These are phyloP conservation scores for Coregonus suidteri DNA, from an alignment of 2,797 vertebrate genomes.

Conservation along the genomic window DNA sequence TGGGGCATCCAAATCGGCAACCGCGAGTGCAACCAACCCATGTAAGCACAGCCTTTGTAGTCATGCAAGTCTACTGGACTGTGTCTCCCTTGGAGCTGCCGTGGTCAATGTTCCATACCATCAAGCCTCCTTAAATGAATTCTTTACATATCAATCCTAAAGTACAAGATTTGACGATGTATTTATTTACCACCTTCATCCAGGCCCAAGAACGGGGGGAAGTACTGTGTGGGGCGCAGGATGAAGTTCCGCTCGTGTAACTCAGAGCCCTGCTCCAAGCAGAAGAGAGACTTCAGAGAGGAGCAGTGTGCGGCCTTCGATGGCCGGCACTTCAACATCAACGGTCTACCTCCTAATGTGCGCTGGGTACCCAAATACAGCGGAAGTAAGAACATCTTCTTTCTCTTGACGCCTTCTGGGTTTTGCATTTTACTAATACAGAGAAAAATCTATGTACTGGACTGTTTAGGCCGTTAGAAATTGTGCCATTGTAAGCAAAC, in stretches of 20 bases:
- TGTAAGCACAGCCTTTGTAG: conserved; percentile 82
- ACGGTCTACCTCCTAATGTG: conserved; percentile 92
- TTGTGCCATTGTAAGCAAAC: not conserved
- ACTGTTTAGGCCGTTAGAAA: not conserved
- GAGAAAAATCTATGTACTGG: not conserved
- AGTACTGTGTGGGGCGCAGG: conserved; percentile 93
- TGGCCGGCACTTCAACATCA: conserved; percentile 98
- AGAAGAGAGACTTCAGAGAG: conserved; percentile 93
- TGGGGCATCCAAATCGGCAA: conserved; percentile 92
- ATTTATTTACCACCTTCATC: conserved; percentile 26
- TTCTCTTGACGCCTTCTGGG: not conserved
- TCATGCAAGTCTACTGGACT: conserved; percentile 56
- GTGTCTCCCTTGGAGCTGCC: conserved; percentile 54
- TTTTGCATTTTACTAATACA: too few species aligned
- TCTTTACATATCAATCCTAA: conserved; percentile 13
- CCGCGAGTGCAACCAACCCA: conserved; percentile 94
- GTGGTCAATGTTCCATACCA: conserved; percentile 66
- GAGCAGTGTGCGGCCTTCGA: conserved; percentile 93
- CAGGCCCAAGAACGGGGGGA: conserved; percentile 93
- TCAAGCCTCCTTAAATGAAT: conserved; percentile 46
- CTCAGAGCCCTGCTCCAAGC: conserved; percentile 90
- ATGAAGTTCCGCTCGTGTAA: conserved; percentile 99
- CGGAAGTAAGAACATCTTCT: conserved; percentile 84
- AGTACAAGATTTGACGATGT: not conserved
- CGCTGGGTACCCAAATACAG: conserved; percentile 99